phyloP scores from a whole-genome alignment of 2,888 invertebrate species.

The Drosophila monieri region DNA sequence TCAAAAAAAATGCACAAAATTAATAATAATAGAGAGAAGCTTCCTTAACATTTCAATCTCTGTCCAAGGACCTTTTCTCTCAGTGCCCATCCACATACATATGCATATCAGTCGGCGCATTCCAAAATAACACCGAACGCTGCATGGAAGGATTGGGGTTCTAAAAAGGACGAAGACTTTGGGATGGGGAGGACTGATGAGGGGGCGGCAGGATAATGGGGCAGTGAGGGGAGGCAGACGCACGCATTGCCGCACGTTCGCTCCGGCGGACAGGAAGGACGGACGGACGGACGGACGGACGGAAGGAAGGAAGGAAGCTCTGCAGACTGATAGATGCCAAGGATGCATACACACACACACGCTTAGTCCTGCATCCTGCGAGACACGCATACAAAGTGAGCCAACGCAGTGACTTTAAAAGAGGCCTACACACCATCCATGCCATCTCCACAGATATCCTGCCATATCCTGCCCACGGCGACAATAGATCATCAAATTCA shows the following conservation, averaged over 20 bases:
- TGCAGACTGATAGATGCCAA: constrained; percentile 78
- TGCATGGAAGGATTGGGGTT: constrained; percentile 11
- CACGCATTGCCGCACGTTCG: constrained; percentile 72
- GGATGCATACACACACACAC: constrained; percentile 56
- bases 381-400: constrained; percentile 75
- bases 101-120: constrained; percentile 76
- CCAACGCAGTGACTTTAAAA: constrained; percentile 72
- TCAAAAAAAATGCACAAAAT: neutral
- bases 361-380: constrained; percentile 32
- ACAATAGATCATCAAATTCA: constrained; percentile 84
- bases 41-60: too few species aligned
- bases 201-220: neutral
- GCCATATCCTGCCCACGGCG: constrained; percentile 54
- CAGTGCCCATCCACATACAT: constrained; percentile 62
- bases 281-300: constrained; percentile 53
- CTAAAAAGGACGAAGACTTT: constrained; percentile 6
- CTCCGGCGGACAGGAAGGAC: constrained; percentile 35
- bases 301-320: constrained; percentile 72
- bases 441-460: neutral
- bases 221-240: constrained; percentile 10
- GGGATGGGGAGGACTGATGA: neutral
- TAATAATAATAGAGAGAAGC: too few species aligned
- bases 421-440: constrained; percentile 24
- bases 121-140: constrained; percentile 67
- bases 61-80: constrained; percentile 1